Conservation (phyloP, 2,113 vertebrate species). For the Lipophrys pholis region DNA sequence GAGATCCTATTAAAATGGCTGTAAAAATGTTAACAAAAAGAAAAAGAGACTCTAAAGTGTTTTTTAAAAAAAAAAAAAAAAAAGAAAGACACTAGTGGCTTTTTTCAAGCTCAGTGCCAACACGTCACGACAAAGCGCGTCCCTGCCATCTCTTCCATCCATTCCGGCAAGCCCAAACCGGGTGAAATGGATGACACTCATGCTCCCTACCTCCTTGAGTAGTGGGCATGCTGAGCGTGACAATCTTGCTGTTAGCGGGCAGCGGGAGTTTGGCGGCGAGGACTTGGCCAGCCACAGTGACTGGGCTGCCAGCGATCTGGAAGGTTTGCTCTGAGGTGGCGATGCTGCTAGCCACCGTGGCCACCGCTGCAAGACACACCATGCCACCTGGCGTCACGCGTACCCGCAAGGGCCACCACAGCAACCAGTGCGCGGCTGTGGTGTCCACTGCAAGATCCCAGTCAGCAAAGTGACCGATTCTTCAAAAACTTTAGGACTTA, state of each 20-base stretch:
- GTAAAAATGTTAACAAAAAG: neutral
- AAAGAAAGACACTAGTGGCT: neutral
- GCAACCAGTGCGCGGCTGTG: slow-evolving; percentile 84
- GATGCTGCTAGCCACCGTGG: slow-evolving; percentile 87
- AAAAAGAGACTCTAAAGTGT: neutral
- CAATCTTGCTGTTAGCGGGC: slow-evolving; percentile 98
- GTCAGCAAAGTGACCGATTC: slow-evolving; percentile 7
- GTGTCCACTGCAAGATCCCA: slow-evolving; percentile 81
- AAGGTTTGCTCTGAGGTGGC: slow-evolving; percentile 93
- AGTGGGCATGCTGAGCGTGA: slow-evolving; percentile 94
- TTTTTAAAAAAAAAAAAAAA: neutral
- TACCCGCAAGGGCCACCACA: slow-evolving; percentile 52
- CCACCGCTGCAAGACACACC: slow-evolving; percentile 89
- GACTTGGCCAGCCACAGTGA: slow-evolving; percentile 94
- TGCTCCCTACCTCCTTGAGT: slow-evolving; percentile 94
- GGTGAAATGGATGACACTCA: slow-evolving; percentile 42
- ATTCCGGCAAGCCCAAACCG: slow-evolving; percentile 24
- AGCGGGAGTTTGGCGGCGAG: slow-evolving; percentile 93
- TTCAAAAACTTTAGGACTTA: neutral
- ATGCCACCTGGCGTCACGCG: slow-evolving; percentile 71
- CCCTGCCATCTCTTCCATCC: slow-evolving; percentile 21
- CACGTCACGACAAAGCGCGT: neutral
- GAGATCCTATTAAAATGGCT: too few relatives aligned
- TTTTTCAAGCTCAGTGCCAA: slow-evolving; percentile 21
- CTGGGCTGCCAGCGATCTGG: slow-evolving; percentile 92